These are phyloP conservation scores for Lampris incognitus DNA, from an alignment of 2,113 vertebrate species.

Conservation along the genomic window DNA sequence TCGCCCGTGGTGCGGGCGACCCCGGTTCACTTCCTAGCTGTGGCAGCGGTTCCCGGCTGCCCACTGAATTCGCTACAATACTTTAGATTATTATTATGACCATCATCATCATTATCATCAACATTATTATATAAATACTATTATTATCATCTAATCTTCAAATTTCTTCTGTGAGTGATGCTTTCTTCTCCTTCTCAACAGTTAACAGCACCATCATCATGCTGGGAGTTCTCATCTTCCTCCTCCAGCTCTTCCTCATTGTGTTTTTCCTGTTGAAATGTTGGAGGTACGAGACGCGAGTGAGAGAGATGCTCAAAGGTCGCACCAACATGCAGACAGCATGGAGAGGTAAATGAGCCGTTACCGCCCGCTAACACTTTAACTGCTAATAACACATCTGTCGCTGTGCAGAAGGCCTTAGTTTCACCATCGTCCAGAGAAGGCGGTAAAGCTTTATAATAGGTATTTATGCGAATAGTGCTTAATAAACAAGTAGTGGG, in stretches of 20 bases:
- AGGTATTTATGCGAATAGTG: too few species aligned
- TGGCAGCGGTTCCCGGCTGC: too few species aligned
- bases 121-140: too few species aligned
- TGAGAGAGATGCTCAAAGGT: slow-evolving; percentile 36
- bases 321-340: slow-evolving; percentile 1
- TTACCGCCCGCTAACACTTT: too few species aligned
- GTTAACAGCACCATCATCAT: slow-evolving; percentile 50
- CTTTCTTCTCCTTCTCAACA: slow-evolving; percentile 27
- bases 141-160: too few species aligned
- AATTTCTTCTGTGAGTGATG: background rate
- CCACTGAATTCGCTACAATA: too few species aligned
- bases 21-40: too few species aligned
- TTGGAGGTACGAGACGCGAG: slow-evolving; percentile 57
- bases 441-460: too few species aligned
- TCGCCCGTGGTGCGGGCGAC: too few species aligned
- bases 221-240: slow-evolving; percentile 72
- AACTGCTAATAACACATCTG: slow-evolving; percentile 44
- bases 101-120: too few species aligned
- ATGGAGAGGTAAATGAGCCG: background rate
- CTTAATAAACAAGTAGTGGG: too few species aligned
- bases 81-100: too few species aligned
- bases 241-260: slow-evolving; percentile 73
- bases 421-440: background rate
- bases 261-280: slow-evolving; percentile 68
- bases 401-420: background rate